Evolutionary conservation across 1,140 invertebrate species (phyloP).

Genomic region (Neotoxoptera formosana): DNA sequence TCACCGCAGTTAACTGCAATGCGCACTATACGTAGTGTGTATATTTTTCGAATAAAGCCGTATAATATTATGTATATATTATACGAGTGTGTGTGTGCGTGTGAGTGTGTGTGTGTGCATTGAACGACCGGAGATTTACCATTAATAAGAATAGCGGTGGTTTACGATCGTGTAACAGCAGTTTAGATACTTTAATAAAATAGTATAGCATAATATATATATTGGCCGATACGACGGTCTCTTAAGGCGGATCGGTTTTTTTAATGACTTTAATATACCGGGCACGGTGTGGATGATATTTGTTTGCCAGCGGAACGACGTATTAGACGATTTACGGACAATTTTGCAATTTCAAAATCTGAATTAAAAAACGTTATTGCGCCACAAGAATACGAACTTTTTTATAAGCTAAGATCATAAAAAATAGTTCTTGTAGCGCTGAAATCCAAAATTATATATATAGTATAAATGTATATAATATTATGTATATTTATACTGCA

Average conservation of each 20-base stretch:
- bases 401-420: background rate
- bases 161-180: conserved; percentile 1
- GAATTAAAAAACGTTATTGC: conserved; percentile 1
- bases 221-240: background rate
- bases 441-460: background rate
- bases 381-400: background rate
- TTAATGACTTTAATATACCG: conserved; percentile 1
- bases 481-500: background rate
- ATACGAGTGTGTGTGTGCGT: too few relatives aligned
- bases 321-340: background rate
- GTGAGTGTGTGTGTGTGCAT: too few relatives aligned
- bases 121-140: background rate
- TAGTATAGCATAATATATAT: background rate
- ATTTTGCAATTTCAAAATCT: background rate
- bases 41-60: too few relatives aligned
- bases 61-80: too few relatives aligned
- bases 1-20: background rate
- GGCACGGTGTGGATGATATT: background rate
- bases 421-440: background rate
- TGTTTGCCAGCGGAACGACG: background rate
- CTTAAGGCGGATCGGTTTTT: background rate
- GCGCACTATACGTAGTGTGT: too few relatives aligned
- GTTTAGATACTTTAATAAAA: conserved; percentile 2
- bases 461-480: background rate
- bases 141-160: background rate